Base-by-base conservation (phyloP, 2,797 vertebrate genomes). In the Australoheros facetus region DNA sequence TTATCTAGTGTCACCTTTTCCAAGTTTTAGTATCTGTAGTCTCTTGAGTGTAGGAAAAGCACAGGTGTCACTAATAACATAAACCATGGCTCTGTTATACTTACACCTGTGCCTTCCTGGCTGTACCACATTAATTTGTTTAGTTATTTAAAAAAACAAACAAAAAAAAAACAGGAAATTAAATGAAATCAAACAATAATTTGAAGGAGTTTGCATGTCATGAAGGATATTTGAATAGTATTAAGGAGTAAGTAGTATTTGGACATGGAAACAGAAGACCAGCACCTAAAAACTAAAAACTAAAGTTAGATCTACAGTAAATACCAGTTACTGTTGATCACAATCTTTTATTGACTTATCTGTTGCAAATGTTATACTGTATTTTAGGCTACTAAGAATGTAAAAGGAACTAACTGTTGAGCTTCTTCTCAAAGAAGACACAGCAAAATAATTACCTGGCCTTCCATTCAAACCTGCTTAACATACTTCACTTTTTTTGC, bases 401-500 rank as follows among this genome's bases (percentile, higher is more conserved):
- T 69, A 30, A 51, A 69, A 69, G 26, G 12, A 69, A 51, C 42
- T 54, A 21, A 53, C 8, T 19, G 6, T 51, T 19, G 9, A 69
- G 42, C 9, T 2, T 30, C 3, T 69, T 69, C 9, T 48, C 14
- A 28, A 69, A 48, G 42, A 66, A 66, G 26, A 71, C 32, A 16
- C 12, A 55, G 7, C 64, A n/a, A 57, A 71, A 23, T 37, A 26
- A 11, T 1, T 39, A 26, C 16, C 64, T 83, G 54, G 53, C 87
- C 77, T 82, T 69, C 19, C 64, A 64, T 82, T 91, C 42, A 91
- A 81, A 69, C 73, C 51, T n/a, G 42, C 51, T 71, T 60, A n/a
- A 88, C 80, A 85, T 56, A 70, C 60, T 59, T 70, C 79, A 92
- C 78, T 59, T 85, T 94, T 85, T 85, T 94, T 94, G 79, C 92